Evolutionary conservation across 1,140 invertebrate genomes (phyloP).

Genomic region (Hypothenemus hampei): DNA sequence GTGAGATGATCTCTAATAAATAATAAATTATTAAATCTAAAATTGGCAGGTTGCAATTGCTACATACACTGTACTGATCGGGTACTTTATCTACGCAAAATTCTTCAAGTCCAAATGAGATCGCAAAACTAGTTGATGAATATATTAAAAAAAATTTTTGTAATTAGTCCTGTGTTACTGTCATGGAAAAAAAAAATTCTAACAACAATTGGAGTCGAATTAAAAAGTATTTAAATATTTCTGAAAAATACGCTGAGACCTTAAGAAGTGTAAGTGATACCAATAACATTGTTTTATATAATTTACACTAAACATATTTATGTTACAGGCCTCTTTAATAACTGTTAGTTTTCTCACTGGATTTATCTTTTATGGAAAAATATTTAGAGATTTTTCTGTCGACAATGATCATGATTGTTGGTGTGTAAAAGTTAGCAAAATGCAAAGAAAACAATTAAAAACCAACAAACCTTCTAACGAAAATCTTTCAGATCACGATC

Average conservation of each 20-base stretch:
- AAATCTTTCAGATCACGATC: no score
- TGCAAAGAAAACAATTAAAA: background rate
- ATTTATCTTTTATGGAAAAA: conserved; percentile 23
- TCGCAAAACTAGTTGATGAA: no score
- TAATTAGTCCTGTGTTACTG: no score
- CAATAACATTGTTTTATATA: background rate
- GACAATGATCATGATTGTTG: conserved; percentile 19
- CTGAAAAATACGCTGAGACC: background rate
- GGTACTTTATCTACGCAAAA: conserved; percentile 5
- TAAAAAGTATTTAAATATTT: conserved; percentile 1
- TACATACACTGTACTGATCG: conserved; percentile 4
- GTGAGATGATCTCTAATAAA: conserved; percentile 6
- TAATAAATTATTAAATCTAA: background rate
- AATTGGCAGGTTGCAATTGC: conserved; percentile 12
- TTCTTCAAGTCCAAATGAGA: conserved; percentile 3
- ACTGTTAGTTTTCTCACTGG: conserved; percentile 21
- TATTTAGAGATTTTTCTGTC: conserved; percentile 10
- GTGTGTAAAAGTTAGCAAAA: conserved; percentile 3
- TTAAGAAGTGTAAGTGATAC: conserved; percentile 1
- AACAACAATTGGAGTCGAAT: conserved; percentile 1
- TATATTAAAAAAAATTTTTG: no score
- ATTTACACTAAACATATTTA: no score
- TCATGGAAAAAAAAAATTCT: no score
- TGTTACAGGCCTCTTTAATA: conserved; percentile 15
- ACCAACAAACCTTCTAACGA: background rate